phyloP scores from a whole-genome alignment of 1,140 invertebrate genomes.

The Eupristina koningsbergeri region DNA sequence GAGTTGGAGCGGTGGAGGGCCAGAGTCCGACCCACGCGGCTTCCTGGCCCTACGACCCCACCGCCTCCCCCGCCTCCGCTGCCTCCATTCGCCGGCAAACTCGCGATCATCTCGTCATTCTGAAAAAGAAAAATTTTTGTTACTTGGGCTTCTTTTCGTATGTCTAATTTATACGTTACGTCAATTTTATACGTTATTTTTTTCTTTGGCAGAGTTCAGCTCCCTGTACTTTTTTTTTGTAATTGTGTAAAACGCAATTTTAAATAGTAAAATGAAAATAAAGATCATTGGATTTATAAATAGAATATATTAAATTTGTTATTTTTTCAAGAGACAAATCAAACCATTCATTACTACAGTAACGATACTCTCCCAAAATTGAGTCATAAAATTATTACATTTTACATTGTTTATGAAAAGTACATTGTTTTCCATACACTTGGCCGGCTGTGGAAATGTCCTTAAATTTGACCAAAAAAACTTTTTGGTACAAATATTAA shows the following conservation, averaged over 20 bases:
- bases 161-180: no score
- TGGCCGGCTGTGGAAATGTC: no score
- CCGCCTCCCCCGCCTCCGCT: slow-evolving; percentile 58
- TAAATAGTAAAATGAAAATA: no score
- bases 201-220: no score
- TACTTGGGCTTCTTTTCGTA: not conserved
- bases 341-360: not conserved
- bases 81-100: slow-evolving; percentile 67
- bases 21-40: slow-evolving; percentile 66
- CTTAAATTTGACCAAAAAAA: no score
- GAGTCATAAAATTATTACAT: not conserved
- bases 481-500: no score
- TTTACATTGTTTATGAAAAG: no score
- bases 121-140: slow-evolving; percentile 52
- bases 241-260: no score
- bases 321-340: not conserved
- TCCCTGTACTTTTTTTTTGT: no score
- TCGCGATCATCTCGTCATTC: slow-evolving; percentile 73
- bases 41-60: slow-evolving; percentile 62
- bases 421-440: no score
- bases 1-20: slow-evolving; percentile 79
- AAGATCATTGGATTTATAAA: no score
- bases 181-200: no score
- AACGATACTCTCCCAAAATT: not conserved
- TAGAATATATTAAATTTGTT: not conserved